phyloP scores from a whole-genome alignment of 2,888 invertebrate genomes.

The Hypercompe scribonia region DNA sequence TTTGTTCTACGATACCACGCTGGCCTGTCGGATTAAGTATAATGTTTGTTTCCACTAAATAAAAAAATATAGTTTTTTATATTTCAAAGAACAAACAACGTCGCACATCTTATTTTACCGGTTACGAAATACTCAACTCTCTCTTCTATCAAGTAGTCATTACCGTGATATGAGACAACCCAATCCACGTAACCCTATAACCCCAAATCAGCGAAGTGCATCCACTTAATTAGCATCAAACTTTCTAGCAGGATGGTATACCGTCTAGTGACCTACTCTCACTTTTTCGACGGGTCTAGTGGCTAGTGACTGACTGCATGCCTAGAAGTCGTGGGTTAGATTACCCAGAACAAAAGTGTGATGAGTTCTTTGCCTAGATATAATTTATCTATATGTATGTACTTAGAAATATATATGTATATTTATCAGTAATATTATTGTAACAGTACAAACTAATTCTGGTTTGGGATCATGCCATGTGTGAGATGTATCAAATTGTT shows the following conservation, averaged over 20 bases:
- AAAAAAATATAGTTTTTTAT: background rate
- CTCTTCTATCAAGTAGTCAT: background rate
- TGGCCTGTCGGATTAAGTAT: no score
- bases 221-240: slow-evolving; percentile 6
- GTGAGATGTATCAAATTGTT: background rate
- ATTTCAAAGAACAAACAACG: background rate
- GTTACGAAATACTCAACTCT: background rate
- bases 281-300: slow-evolving; percentile 5
- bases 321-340: background rate
- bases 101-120: background rate
- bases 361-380: no score
- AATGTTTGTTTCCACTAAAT: background rate
- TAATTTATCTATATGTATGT: background rate
- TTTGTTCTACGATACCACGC: no score
- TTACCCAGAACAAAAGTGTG: no score
- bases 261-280: slow-evolving; percentile 10
- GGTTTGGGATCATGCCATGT: background rate
- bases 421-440: no score
- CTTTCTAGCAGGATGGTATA: slow-evolving; percentile 8
- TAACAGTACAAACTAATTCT: background rate
- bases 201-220: slow-evolving; percentile 22
- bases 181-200: slow-evolving; percentile 1
- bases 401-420: no score
- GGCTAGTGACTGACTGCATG: background rate
- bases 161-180: slow-evolving; percentile 4